phyloP scores from a whole-genome alignment of 2,888 invertebrate genomes.

The Caradrina kadenii region DNA sequence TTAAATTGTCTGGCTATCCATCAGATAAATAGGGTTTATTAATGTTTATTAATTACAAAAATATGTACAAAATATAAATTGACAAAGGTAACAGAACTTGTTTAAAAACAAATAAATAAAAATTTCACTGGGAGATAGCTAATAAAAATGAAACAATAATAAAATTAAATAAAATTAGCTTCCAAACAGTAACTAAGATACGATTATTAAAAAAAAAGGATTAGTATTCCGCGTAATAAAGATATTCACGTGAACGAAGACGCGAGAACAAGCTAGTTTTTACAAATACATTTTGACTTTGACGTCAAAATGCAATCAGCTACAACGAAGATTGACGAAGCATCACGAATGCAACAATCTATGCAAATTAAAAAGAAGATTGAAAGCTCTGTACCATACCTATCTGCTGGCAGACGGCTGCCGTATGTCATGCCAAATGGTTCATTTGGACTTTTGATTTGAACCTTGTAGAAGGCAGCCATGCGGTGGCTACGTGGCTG shows the following conservation, averaged over 20 bases:
- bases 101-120: no score
- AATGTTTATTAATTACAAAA: no score
- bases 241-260: no score
- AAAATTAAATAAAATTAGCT: no score
- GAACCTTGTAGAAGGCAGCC: slow-evolving; percentile 36
- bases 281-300: slow-evolving; percentile 6
- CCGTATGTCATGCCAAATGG: slow-evolving; percentile 57
- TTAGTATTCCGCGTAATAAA: no score
- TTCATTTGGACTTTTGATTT: slow-evolving; percentile 40
- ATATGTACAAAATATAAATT: no score
- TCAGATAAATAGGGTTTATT: neutral
- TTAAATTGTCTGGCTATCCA: neutral
- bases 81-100: neutral
- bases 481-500: slow-evolving; percentile 22
- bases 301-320: slow-evolving; percentile 28
- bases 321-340: slow-evolving; percentile 39
- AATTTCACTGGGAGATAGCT: no score
- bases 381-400: slow-evolving; percentile 54
- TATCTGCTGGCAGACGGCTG: slow-evolving; percentile 46
- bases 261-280: neutral
- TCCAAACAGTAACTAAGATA: no score
- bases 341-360: slow-evolving; percentile 33
- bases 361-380: slow-evolving; percentile 48
- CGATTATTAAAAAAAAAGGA: no score
- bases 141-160: no score